Conservation (phyloP, 2,113 vertebrate species). For the Cyprinodon brontotheroides region DNA sequence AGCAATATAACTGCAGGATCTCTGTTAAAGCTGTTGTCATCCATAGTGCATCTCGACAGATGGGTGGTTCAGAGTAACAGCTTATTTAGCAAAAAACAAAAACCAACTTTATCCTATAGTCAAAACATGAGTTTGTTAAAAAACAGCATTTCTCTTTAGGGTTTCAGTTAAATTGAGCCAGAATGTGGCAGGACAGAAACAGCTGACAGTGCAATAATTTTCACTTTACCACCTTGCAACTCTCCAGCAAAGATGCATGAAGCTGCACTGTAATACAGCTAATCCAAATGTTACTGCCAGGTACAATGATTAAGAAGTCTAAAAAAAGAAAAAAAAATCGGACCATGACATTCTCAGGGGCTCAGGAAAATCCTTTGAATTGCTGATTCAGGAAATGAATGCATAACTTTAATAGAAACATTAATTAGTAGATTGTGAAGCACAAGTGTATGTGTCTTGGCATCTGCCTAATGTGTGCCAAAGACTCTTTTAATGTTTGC, state of each 20-base stretch:
- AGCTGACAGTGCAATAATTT: neutral
- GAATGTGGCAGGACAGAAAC: neutral
- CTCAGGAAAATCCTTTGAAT: neutral
- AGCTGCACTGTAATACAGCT: neutral
- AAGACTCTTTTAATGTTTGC: neutral
- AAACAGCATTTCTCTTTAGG: neutral
- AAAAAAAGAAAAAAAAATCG: neutral
- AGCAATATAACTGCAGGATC: neutral
- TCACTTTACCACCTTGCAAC: neutral
- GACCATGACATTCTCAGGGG: neutral
- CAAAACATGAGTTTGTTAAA: neutral
- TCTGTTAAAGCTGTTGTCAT: neutral
- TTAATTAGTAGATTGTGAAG: neutral
- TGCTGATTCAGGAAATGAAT: neutral
- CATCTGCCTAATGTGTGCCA: too few relatives aligned
- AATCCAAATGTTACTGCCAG: neutral
- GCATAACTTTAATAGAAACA: neutral
- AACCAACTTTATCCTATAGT: neutral
- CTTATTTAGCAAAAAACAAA: neutral
- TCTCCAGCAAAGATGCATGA: neutral
- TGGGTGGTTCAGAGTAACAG: neutral
- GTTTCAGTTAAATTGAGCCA: neutral
- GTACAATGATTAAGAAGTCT: neutral
- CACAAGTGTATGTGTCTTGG: neutral
- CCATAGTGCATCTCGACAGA: neutral